These are phyloP conservation scores for Celastrina argiolus DNA, from an alignment of 2,888 invertebrate genomes.

Conservation along the genomic window DNA sequence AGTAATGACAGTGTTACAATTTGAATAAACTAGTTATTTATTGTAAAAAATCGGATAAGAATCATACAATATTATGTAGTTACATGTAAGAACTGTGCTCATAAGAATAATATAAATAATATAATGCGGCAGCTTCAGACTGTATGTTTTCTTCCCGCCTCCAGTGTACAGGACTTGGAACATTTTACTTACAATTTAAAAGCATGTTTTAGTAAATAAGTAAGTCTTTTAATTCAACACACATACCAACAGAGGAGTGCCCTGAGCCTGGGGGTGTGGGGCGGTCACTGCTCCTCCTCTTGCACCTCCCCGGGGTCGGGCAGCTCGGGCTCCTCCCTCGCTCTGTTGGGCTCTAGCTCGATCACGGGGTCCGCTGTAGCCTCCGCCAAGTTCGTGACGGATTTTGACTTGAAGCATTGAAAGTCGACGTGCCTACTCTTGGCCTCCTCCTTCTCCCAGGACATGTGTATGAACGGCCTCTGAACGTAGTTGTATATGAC, in stretches of 20 bases:
- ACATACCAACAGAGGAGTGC: slow-evolving; percentile 45
- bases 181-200: not conserved
- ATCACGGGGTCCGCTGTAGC: slow-evolving; percentile 94
- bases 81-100: not conserved
- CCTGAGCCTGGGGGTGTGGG: slow-evolving; percentile 40
- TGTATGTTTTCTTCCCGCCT: not conserved
- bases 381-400: slow-evolving; percentile 96
- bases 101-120: slow-evolving; percentile 5
- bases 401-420: slow-evolving; percentile 98
- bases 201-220: slow-evolving; percentile 5
- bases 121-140: not conserved
- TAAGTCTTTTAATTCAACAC: slow-evolving; percentile 18
- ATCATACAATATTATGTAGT: not conserved
- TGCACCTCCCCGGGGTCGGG: slow-evolving; percentile 39
- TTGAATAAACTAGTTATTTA: not conserved
- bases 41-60: not conserved
- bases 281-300: slow-evolving; percentile 47
- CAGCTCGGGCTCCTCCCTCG: slow-evolving; percentile 48
- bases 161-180: not conserved
- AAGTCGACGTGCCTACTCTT: slow-evolving; percentile 99
- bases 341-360: slow-evolving; percentile 77
- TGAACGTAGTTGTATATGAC: slow-evolving; percentile 99
- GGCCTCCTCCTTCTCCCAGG: slow-evolving; percentile 99
- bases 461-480: slow-evolving; percentile 98
- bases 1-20: not conserved